Base-by-base conservation (phyloP, 2,113 vertebrate genomes). In the Solea solea region DNA sequence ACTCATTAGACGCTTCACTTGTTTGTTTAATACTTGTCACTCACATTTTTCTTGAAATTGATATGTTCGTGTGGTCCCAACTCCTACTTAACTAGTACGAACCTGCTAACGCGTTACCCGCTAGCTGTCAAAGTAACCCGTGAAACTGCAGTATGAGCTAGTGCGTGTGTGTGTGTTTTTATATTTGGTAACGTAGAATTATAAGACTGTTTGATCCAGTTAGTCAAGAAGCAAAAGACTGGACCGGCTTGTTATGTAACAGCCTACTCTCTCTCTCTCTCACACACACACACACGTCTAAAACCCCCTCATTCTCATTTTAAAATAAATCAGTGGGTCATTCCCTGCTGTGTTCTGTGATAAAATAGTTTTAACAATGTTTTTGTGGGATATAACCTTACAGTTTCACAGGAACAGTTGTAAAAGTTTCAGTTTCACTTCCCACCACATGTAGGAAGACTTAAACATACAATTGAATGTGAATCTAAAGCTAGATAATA, bases 171-270 rank as follows among this genome's bases (percentile, higher is more conserved):
- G 56, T 58, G 28, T 15, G 28, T 57, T 7, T 57, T 11, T 57
- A 10, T 25, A 10, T 9, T 8, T 11, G 10, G 45, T 3, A 14
- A 34, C 34, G 45, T 48, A 11, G 45, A 48, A 14, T 13, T 15
- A n/a, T 21, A 15, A n/a, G 8, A n/a, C 48, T 34, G 21, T 21
- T 5, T 3, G 6, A 68, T 69, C 72, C 62, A 56, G 59, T 61
- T n/a, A 41, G 42, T 64, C 68, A 54, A 50, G 64, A 55, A 34
- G 34, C 48, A 21, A 42, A 21, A 0, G 25, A 48, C 39, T 56
- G 42, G 63, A 73, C 44, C 42, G 27, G 42, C 57, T 42, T 63
- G 67, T 84, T 88, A 72, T 72, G 74, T 12, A 86, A 77, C 63
- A 16, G 12, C 25, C 53, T 69, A 34, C 5, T 4, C 34, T 34